A percentile compares a stretch with the other conserved stretches of the same genome.
These are phyloP conservation scores for Propithecus deckenii DNA, from an alignment of 2,797 vertebrate genomes.

Conservation along the genomic window DNA sequence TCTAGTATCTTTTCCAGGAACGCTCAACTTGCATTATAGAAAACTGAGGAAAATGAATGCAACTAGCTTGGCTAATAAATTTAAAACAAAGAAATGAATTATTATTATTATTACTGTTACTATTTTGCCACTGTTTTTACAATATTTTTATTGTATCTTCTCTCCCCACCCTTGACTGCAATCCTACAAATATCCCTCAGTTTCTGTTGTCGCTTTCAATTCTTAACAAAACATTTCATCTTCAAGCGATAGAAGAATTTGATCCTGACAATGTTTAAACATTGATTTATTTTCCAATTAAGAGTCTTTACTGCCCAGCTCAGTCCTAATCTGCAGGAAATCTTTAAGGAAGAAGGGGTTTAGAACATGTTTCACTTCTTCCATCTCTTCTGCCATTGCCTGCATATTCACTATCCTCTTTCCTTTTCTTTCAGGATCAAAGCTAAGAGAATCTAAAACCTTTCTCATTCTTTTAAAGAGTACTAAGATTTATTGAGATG, in stretches of 20 bases:
- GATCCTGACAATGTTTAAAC: neutral
- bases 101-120: neutral
- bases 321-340: neutral
- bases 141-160: neutral
- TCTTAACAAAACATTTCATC: neutral
- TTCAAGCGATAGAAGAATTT: neutral
- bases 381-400: neutral
- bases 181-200: neutral
- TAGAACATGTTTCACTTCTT: neutral
- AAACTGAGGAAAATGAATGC: neutral
- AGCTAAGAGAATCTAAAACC: neutral
- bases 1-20: neutral
- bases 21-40: neutral
- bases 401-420: neutral
- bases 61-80: neutral
- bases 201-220: neutral
- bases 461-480: neutral
- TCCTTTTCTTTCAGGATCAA: neutral
- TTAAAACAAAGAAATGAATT: neutral
- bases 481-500: neutral
- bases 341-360: neutral
- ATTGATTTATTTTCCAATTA: constrained; percentile 12
- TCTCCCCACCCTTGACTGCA: neutral
- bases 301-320: neutral
- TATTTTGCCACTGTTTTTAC: neutral